A percentile compares a stretch with the other conserved stretches of the same genome.
Evolutionary conservation across 2,113 vertebrate species (phyloP).

Genomic region (Gambusia holbrooki): DNA sequence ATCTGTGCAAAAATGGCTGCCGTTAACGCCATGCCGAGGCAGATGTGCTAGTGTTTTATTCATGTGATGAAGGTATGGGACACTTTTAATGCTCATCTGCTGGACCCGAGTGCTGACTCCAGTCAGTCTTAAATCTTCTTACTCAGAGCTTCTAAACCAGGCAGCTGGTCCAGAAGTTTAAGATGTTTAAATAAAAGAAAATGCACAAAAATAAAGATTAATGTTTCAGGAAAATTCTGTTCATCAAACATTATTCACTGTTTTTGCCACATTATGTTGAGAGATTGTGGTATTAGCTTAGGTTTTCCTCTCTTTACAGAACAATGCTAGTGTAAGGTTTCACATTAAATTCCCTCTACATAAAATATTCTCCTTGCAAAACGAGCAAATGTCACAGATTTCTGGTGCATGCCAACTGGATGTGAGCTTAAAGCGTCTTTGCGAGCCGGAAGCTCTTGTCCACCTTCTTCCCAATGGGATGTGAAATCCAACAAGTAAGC

Average conservation of each 20-base stretch:
- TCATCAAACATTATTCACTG: too few relatives aligned
- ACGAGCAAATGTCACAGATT: background rate
- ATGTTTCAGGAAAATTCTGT: too few relatives aligned
- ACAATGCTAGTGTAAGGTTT: background rate
- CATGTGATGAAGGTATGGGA: background rate
- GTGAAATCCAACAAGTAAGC: conserved; percentile 23
- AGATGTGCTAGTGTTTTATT: conserved; percentile 4
- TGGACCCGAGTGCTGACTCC: conserved; percentile 10
- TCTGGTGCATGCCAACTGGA: background rate
- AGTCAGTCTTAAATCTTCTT: background rate
- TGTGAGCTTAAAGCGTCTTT: conserved; percentile 6
- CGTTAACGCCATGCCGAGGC: background rate
- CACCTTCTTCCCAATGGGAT: conserved; percentile 32
- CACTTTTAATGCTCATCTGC: conserved; percentile 3
- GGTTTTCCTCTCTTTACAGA: background rate
- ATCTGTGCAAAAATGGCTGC: background rate
- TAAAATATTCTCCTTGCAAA: background rate
- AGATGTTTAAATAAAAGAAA: background rate
- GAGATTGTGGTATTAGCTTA: background rate
- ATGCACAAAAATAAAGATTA: too few relatives aligned
- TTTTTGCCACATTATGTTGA: background rate
- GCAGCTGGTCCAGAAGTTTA: background rate
- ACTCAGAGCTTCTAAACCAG: background rate
- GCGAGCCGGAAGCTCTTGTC: conserved; percentile 25
- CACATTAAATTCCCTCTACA: background rate